Conservation (phyloP, 2,888 invertebrate genomes). For the Saturnia japonica region DNA sequence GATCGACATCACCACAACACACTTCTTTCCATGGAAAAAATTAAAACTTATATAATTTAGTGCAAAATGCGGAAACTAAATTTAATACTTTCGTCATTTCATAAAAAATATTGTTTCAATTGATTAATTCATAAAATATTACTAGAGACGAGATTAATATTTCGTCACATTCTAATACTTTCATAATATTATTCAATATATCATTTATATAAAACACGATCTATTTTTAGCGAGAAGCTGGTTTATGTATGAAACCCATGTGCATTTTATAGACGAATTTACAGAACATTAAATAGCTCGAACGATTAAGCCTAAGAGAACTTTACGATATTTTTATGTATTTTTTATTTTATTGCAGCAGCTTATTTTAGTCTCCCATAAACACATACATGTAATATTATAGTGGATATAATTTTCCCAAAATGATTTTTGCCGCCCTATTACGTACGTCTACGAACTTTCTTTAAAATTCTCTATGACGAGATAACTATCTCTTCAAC, state of each 20-base stretch:
- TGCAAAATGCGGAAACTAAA: conserved; percentile 66
- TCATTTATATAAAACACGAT: conserved; percentile 64
- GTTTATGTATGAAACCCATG: conserved; percentile 70
- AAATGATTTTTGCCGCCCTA: conserved; percentile 72
- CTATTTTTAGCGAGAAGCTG: conserved; percentile 71
- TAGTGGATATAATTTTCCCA: conserved; percentile 74
- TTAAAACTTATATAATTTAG: conserved; percentile 54
- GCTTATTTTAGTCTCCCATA: conserved; percentile 78
- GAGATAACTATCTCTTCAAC: conserved; percentile 75
- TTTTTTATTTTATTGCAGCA: conserved; percentile 65
- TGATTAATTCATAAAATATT: conserved; percentile 66
- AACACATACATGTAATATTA: conserved; percentile 66
- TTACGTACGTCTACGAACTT: conserved; percentile 78
- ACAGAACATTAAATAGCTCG: conserved; percentile 70
- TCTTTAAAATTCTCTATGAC: conserved; percentile 75
- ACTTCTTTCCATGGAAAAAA: conserved; percentile 60
- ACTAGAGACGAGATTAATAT: conserved; percentile 57
- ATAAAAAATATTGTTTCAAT: conserved; percentile 71
- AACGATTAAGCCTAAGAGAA: conserved; percentile 75
- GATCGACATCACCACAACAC: conserved; percentile 45
- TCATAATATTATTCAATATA: conserved; percentile 55
- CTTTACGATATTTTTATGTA: conserved; percentile 67
- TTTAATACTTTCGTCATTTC: conserved; percentile 78
- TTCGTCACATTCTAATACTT: conserved; percentile 69
- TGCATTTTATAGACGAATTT: conserved; percentile 68